phyloP scores from a whole-genome alignment of 2,888 invertebrate species.

The Aspidiotus rigidus region DNA sequence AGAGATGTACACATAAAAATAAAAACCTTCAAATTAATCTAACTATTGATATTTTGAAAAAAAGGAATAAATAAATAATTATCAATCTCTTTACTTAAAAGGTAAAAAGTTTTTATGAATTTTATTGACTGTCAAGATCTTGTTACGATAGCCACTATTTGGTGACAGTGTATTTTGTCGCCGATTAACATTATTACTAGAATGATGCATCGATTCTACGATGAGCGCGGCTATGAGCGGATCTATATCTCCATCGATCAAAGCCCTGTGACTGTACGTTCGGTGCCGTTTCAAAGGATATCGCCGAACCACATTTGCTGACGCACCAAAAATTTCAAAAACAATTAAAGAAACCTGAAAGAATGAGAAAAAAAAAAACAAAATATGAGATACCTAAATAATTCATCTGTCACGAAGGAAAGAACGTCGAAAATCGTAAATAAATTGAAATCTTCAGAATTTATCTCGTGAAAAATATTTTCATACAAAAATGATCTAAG shows the following conservation, averaged over 20 bases:
- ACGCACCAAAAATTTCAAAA: background rate
- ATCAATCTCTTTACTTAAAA: too few species aligned
- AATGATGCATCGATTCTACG: conserved; percentile 28
- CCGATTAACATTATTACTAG: conserved; percentile 13
- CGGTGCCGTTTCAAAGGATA: background rate
- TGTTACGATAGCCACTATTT: conserved; percentile 6
- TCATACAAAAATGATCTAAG: too few species aligned
- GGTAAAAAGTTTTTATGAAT: conserved; percentile 16
- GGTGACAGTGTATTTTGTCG: conserved; percentile 19
- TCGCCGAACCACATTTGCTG: conserved; percentile 6
- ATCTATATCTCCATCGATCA: conserved; percentile 23
- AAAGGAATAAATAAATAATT: too few species aligned
- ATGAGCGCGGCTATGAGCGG: conserved; percentile 25
- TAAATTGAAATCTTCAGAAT: background rate
- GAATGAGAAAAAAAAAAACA: background rate
- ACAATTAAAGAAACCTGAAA: conserved; percentile 1
- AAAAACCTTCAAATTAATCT: too few species aligned
- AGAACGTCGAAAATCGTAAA: background rate
- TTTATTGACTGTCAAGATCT: conserved; percentile 25
- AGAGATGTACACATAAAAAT: too few species aligned
- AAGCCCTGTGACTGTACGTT: conserved; percentile 5
- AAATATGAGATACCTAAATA: background rate
- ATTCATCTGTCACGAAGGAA: background rate
- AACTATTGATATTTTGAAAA: too few species aligned
- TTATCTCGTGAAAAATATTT: too few species aligned